Evolutionary conservation across 2,888 invertebrate genomes (phyloP), one percentile per base, ranked within the genome.

Genomic region (Drosophila helvetica): DNA sequence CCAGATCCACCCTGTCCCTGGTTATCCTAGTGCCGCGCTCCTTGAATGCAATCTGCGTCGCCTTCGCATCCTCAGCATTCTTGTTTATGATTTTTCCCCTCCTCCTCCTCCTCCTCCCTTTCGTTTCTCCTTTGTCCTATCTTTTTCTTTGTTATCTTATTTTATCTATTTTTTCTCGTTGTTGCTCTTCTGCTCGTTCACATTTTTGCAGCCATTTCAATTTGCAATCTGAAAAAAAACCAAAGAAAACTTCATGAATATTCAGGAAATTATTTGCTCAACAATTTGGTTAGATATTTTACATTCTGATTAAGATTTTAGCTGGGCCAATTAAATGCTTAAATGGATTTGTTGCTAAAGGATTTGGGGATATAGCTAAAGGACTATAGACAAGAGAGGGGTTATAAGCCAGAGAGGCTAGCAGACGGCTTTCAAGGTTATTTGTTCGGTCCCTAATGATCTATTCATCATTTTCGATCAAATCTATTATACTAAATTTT

Each of bases 191-290:
- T 57, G 51, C 18, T 38, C 38, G 57, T 52, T 71, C 53, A 76
- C 76, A 73, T 75, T 73, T 74, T 67, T 64, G 33, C 57, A 53
- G 61, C 74, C 79, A 72, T 88, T 85, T 82, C 62, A 79, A 88
- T 82, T 88, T 70, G 70, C 62, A 52, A 61, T 38, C 88, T 88
- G 80, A 17, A 79, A 77, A 54, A 42, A 74, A 61, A 65, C 43
- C 12, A 58, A 12, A 9, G 53, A 52, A 52, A 43, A 43, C 38
- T 38, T 43, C 18, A 53, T 61, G 43, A 64, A 64, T 64, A 73
- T 45, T 45, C 38, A 22, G 43, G 25, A 73, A 46, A 56, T 43
- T 56, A 52, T 64, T 42, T 42, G 54, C 47, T 33, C 25, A 48
- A 45, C 52, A 73, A 70, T 64, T 25, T 64, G 55, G 50, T 46